Percentiles rank a stretch among this genome's conserved stretches.
Conservation (phyloP, 2,113 vertebrate species). For the Dasyornis broadbenti region DNA sequence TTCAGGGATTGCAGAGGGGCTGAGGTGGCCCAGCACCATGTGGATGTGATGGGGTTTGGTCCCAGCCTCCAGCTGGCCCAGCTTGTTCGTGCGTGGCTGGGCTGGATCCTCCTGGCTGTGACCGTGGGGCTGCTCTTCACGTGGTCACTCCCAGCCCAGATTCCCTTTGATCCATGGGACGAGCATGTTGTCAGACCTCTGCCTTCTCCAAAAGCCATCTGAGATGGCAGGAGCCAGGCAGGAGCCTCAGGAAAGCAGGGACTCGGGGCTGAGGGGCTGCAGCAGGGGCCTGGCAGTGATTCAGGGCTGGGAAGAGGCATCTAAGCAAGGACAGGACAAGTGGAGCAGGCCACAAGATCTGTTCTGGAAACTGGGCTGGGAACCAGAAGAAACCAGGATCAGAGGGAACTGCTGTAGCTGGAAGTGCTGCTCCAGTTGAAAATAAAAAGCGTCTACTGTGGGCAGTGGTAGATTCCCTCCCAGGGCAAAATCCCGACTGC, state of each 20-base stretch:
- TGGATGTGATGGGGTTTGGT: neutral
- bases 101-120: neutral
- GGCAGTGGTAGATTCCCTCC: neutral
- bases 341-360: neutral
- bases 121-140: neutral
- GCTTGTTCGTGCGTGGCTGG: fast-evolving
- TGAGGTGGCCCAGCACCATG: neutral
- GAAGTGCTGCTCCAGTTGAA: neutral
- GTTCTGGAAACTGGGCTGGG: neutral
- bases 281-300: neutral
- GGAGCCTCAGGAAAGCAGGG: neutral
- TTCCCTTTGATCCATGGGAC: neutral
- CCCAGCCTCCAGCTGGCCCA: fast-evolving
- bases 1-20: neutral
- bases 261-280: fast-evolving
- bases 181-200: neutral
- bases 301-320: neutral
- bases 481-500: neutral
- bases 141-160: neutral
- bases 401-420: neutral
- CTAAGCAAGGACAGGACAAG: neutral
- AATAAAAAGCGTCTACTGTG: neutral
- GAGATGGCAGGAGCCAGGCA: neutral
- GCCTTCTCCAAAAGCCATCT: neutral
- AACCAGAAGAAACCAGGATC: neutral